These are phyloP conservation scores for Paramormyrops hopkinsi DNA, from an alignment of 2,797 vertebrate genomes.

Conservation along the genomic window DNA sequence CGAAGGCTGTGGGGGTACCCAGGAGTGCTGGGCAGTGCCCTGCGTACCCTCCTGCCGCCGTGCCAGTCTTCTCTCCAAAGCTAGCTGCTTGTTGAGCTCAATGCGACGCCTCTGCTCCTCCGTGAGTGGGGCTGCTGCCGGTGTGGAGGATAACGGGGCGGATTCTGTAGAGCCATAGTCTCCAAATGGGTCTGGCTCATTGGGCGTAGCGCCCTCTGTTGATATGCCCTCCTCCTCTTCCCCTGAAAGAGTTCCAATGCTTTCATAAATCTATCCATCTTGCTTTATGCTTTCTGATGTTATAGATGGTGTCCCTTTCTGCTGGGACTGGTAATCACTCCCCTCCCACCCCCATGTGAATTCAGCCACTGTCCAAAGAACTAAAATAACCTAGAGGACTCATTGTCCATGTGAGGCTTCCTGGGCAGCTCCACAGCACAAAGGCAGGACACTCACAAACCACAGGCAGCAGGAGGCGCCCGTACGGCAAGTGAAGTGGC, in stretches of 20 bases:
- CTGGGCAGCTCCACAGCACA: neutral
- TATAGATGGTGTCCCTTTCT: neutral
- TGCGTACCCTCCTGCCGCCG: slow-evolving; percentile 60
- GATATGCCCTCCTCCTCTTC: slow-evolving; percentile 36
- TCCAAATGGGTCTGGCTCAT: slow-evolving; percentile 47
- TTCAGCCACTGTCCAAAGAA: neutral
- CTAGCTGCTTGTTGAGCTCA: slow-evolving; percentile 72
- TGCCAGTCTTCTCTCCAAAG: slow-evolving; percentile 75
- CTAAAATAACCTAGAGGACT: neutral
- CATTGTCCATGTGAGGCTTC: neutral
- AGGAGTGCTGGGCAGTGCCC: neutral
- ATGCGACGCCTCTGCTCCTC: slow-evolving; percentile 79
- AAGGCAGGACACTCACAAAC: neutral
- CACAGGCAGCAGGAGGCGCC: neutral
- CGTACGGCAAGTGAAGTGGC: neutral
- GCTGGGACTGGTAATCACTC: neutral
- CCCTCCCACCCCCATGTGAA: neutral
- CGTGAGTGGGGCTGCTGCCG: slow-evolving; percentile 53
- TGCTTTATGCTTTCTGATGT: neutral
- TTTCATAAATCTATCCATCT: neutral
- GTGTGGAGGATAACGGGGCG: slow-evolving; percentile 41
- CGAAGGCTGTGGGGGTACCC: neutral
- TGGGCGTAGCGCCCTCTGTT: slow-evolving; percentile 7
- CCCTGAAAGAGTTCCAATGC: slow-evolving; percentile 24
- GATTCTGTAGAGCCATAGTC: slow-evolving; percentile 31